Evolutionary conservation across 2,888 invertebrate genomes (phyloP).

Genomic region (Nephrotoma appendiculata): DNA sequence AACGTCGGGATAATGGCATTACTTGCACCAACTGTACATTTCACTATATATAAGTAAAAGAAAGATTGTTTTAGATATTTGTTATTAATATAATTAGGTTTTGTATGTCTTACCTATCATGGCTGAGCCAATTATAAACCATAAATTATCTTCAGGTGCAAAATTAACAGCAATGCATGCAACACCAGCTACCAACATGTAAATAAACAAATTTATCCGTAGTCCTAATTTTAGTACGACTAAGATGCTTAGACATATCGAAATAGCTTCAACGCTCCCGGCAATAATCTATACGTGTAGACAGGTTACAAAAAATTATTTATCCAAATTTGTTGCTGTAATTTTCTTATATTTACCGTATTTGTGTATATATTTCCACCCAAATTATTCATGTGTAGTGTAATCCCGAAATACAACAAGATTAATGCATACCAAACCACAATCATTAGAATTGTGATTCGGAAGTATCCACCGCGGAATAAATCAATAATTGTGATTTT

Average conservation of each 20-base stretch:
- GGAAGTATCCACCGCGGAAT: slow-evolving; percentile 47
- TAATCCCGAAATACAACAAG: slow-evolving; percentile 63
- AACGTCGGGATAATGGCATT: slow-evolving; percentile 66
- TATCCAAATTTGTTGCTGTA: background rate
- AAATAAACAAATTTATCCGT: slow-evolving; percentile 49
- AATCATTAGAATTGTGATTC: slow-evolving; percentile 51
- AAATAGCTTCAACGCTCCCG: slow-evolving; percentile 57
- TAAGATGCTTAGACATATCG: slow-evolving; percentile 55
- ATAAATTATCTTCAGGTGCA: slow-evolving; percentile 36
- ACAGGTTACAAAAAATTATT: background rate
- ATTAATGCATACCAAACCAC: slow-evolving; percentile 61
- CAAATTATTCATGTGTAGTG: slow-evolving; percentile 57
- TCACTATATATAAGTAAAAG: slow-evolving; percentile 29
- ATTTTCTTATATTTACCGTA: slow-evolving; percentile 34
- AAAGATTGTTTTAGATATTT: background rate
- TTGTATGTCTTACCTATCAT: slow-evolving; percentile 41
- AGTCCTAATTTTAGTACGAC: slow-evolving; percentile 56
- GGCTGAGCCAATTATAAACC: slow-evolving; percentile 49
- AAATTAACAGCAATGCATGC: slow-evolving; percentile 47
- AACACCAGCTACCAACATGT: slow-evolving; percentile 51
- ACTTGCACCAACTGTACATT: slow-evolving; percentile 60
- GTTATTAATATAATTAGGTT: background rate
- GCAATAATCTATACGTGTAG: slow-evolving; percentile 35
- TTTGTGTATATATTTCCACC: slow-evolving; percentile 59
- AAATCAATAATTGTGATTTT: slow-evolving; percentile 45